Evolutionary conservation across 2,888 invertebrate genomes (phyloP).

Genomic region (Lepidochrysops patricia): DNA sequence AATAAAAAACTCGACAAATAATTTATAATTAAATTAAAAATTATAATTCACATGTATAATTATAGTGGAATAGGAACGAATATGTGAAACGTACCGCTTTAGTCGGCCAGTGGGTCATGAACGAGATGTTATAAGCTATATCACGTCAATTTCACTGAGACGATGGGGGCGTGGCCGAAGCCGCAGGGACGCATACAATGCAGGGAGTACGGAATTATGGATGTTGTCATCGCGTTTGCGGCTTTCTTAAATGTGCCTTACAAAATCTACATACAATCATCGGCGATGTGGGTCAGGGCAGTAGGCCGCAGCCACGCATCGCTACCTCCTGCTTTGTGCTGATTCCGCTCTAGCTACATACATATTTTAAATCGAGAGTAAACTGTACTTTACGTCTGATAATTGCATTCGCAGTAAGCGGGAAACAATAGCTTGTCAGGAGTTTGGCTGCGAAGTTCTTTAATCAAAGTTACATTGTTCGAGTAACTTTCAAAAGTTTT

Average conservation of each 20-base stretch:
- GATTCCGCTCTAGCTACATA: background rate
- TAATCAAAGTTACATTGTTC: background rate
- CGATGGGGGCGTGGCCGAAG: slow-evolving; percentile 41
- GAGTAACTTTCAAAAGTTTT: background rate
- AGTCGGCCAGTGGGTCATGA: slow-evolving; percentile 59
- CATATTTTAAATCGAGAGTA: background rate
- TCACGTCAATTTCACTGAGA: slow-evolving; percentile 59
- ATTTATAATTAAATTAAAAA: slow-evolving; percentile 6
- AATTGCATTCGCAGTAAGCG: background rate
- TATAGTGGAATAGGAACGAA: slow-evolving; percentile 15
- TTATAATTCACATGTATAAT: slow-evolving; percentile 1
- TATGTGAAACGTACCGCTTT: slow-evolving; percentile 34
- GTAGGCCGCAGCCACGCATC: slow-evolving; percentile 50
- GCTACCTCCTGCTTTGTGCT: slow-evolving; percentile 14
- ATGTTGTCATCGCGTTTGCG: slow-evolving; percentile 61
- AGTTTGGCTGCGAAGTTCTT: background rate
- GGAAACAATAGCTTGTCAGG: background rate
- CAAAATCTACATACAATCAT: slow-evolving; percentile 73
- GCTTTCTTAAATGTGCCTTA: slow-evolving; percentile 59
- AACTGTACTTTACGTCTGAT: background rate
- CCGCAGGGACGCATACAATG: slow-evolving; percentile 41
- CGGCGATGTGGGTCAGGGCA: slow-evolving; percentile 64
- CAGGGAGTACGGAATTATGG: slow-evolving; percentile 55
- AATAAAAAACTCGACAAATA: background rate
- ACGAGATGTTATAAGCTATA: slow-evolving; percentile 52